Conservation (phyloP, 2,797 vertebrate genomes). For the Clarias laeviceps region DNA sequence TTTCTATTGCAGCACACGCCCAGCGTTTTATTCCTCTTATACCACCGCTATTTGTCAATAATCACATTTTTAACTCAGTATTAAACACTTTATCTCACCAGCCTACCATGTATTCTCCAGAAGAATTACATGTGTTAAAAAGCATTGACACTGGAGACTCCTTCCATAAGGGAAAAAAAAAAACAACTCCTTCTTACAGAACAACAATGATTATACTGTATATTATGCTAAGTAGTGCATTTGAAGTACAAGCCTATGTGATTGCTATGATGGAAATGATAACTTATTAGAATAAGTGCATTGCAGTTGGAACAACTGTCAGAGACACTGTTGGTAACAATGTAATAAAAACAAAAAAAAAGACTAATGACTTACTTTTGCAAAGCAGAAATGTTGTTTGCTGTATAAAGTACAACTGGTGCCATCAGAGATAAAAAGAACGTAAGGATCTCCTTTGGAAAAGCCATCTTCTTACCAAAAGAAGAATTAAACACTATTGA, state of each 20-base stretch:
- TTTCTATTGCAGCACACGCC: background rate
- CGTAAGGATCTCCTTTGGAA: slow-evolving; percentile 68
- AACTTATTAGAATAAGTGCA: background rate
- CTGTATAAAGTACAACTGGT: slow-evolving; percentile 75
- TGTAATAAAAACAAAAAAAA: background rate
- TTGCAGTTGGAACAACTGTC: background rate
- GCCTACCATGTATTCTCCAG: background rate
- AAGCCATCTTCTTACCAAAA: slow-evolving; percentile 62
- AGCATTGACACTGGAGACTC: background rate
- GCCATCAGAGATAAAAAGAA: slow-evolving; percentile 79
- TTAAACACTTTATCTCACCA: background rate
- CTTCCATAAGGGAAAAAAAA: background rate
- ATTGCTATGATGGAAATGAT: background rate
- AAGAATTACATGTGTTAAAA: background rate
- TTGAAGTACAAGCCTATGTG: background rate
- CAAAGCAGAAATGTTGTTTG: slow-evolving; percentile 74
- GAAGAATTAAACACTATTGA: background rate
- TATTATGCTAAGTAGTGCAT: background rate
- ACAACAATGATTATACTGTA: background rate
- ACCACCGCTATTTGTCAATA: background rate
- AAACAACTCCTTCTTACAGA: background rate
- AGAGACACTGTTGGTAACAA: too few relatives aligned
- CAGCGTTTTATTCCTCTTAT: background rate
- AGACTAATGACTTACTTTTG: slow-evolving; percentile 81
- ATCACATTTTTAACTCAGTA: too few relatives aligned